Evolutionary conservation across 1,140 invertebrate species (phyloP).

Genomic region (Manduca sexta): DNA sequence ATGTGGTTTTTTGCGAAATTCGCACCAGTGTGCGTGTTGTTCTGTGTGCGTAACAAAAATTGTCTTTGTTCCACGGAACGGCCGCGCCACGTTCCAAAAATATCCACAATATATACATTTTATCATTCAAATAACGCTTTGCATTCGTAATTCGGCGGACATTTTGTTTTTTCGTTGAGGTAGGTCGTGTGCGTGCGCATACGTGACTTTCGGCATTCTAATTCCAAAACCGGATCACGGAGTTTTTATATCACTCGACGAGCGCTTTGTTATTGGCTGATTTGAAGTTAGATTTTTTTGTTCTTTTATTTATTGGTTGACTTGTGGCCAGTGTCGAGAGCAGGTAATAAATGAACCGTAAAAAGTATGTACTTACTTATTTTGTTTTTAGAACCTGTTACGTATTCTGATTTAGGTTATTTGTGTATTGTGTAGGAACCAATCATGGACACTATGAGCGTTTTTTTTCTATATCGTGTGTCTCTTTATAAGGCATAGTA

Average conservation of each 20-base stretch:
- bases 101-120: constrained; percentile 27
- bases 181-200: constrained; percentile 44
- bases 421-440: no score
- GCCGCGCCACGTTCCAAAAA: constrained; percentile 31
- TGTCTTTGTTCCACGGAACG: constrained; percentile 25
- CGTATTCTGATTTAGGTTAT: no score
- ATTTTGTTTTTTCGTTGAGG: constrained; percentile 27
- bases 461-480: no score
- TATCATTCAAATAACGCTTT: constrained; percentile 2
- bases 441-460: no score
- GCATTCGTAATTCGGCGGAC: not conserved
- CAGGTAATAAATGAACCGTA: no score
- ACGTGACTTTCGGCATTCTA: constrained; percentile 43
- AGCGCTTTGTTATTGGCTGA: not conserved
- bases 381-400: no score
- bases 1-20: constrained; percentile 44
- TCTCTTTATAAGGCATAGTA: no score
- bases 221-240: constrained; percentile 39
- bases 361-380: no score
- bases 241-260: constrained; percentile 1
- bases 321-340: not conserved
- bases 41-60: constrained; percentile 50
- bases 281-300: constrained; percentile 4
- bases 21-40: constrained; percentile 33
- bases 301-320: constrained; percentile 16